Base-by-base conservation (phyloP, 2,888 invertebrate species). In the Shargacucullia verbasci region DNA sequence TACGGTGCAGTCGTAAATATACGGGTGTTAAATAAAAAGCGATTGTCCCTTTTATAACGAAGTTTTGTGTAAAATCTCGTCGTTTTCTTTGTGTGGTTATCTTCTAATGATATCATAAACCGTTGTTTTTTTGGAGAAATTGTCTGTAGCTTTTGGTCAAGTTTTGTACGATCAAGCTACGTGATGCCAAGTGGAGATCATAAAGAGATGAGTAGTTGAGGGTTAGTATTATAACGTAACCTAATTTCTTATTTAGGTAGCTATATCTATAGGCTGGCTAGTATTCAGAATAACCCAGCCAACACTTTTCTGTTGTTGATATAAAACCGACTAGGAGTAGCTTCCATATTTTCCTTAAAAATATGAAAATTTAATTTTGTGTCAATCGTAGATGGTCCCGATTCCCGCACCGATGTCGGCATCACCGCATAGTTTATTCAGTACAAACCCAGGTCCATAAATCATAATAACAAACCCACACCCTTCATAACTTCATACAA, bases 41-140 rank as follows among this genome's bases (percentile, higher is more conserved):
- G 72, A 79, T 81, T 80, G 81, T 81, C 61, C 62, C 70, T 69
- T 82, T 80, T 81, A 80, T 72, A 70, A 70, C 77, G 63, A 60
- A 55, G 25, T 66, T 76, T 41, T 63, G 67, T 74, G 56, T 59
- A 74, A 73, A 63, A 59, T 63, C 40, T 56, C 44, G 43, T 53
- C 61, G 47, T 63, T 67, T 59, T 67, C 66, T 59, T 46, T 61
- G 59, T 76, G 68, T 64, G 70, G 61, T 76, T 77, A 74, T 63
- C 64, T 59, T 57, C 61, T 73, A 74, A 81, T 75, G 57, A 67
- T 57, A 37, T 74, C 76, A 59, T 80, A 62, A 79, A 79, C 38
- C 14, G 25, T 33, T 40, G 0, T 20, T 53, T 59, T 20, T 59
- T 59, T 50, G 7, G 9, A 6, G 9, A 29, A 29, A n/a, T 45